Conservation (phyloP, 2,113 vertebrate species). For the Hydrochoerus hydrochaeris region DNA sequence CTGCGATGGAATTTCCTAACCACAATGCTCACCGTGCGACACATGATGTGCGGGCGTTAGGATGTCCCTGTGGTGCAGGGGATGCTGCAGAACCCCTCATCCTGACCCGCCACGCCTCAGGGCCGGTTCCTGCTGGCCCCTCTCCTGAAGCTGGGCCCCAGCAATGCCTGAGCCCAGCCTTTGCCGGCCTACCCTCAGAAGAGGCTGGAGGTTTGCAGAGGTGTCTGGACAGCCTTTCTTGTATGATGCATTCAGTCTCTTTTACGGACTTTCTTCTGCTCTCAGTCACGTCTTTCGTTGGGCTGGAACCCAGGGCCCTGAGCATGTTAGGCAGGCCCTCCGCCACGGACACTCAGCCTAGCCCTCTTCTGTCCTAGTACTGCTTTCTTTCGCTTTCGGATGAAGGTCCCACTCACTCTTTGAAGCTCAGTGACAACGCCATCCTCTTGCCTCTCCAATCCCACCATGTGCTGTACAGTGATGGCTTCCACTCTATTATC, state of each 20-base stretch:
- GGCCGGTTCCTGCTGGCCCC: not conserved
- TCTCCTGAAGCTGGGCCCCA: not conserved
- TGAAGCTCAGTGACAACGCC: not conserved
- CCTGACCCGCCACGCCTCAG: not conserved
- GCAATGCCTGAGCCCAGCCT: not conserved
- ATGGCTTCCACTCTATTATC: not conserved
- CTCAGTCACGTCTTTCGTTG: too few species aligned
- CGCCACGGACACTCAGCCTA: too few species aligned
- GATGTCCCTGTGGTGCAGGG: not conserved
- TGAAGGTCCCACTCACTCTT: not conserved
- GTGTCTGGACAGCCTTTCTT: not conserved
- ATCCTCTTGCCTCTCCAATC: not conserved
- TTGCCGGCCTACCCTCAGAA: not conserved
- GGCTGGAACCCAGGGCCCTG: too few species aligned
- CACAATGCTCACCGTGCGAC: not conserved
- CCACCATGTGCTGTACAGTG: not conserved
- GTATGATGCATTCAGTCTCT: not conserved
- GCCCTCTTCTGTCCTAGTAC: not conserved
- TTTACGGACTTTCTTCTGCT: not conserved
- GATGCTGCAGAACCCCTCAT: not conserved
- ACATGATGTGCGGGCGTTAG: not conserved
- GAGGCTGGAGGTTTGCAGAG: not conserved
- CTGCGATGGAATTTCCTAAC: not conserved
- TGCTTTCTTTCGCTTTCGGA: not conserved
- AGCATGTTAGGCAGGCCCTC: too few species aligned